Evolutionary conservation across 53 echinoderm and acorn worm genomes (phyloP), one percentile per base, ranked within the genome.

Genomic region (Crossaster papposus): DNA sequence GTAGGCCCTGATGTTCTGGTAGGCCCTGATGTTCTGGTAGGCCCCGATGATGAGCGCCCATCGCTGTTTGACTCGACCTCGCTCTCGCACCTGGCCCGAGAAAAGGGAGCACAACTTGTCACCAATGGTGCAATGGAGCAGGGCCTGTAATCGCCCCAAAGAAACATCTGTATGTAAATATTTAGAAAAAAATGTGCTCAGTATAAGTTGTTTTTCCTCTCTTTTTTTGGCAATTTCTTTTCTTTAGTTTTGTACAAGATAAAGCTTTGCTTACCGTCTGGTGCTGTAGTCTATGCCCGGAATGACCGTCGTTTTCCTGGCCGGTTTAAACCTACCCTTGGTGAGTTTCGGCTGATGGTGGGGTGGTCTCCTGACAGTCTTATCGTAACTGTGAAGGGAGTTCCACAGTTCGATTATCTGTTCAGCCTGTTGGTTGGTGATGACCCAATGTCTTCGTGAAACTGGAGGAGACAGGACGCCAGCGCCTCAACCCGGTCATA

Each of bases 201-300:
- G n/a, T n/a, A n/a, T n/a, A n/a, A n/a, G n/a, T n/a, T n/a, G n/a
- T n/a, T n/a, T n/a, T n/a, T n/a, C n/a, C n/a, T n/a, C n/a, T n/a
- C n/a, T n/a, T n/a, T n/a, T n/a, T n/a, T n/a, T n/a, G n/a, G n/a
- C n/a, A n/a, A n/a, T n/a, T n/a, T n/a, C n/a, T n/a, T n/a, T n/a
- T n/a, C n/a, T n/a, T n/a, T n/a, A n/a, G n/a, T n/a, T n/a, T n/a
- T n/a, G n/a, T n/a, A n/a, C n/a, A n/a, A n/a, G n/a, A n/a, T n/a
- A n/a, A n/a, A n/a, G n/a, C n/a, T n/a, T n/a, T n/a, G n/a, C n/a
- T n/a, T 90, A 90, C 90, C 90, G 15, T 58, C 33, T 79, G 30
- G 92, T 90, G 32, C 89, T 92, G n/a, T n/a, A n/a, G 78, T 89
- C 92, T 8, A 89, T 68, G 14, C 92, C 89, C 30, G 89, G 83